These are phyloP conservation scores for Callyntrura guangdongensis DNA, from an alignment of 2,888 invertebrate genomes.

Conservation along the genomic window DNA sequence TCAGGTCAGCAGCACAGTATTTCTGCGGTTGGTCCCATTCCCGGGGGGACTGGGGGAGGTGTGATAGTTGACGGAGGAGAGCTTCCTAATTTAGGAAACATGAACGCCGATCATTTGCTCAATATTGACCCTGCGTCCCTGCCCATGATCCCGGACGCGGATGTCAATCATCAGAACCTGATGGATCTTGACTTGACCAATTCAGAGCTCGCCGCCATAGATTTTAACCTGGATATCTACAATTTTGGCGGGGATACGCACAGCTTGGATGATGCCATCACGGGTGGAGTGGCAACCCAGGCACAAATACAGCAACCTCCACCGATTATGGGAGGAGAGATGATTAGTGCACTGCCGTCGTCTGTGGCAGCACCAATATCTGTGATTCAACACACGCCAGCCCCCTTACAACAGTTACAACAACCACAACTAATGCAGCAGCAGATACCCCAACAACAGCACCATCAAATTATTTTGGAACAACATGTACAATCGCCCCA, in stretches of 20 bases:
- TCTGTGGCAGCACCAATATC: neutral
- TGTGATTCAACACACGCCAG: constrained; percentile 8
- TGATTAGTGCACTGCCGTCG: neutral
- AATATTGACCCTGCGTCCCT: constrained; percentile 64
- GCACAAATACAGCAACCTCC: no score
- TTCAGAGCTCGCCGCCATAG: constrained; percentile 77
- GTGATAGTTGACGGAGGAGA: no score
- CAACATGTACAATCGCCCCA: no score
- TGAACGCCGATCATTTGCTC: constrained; percentile 65
- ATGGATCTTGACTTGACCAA: constrained; percentile 74
- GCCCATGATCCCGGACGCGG: constrained; percentile 59
- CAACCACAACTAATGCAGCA: neutral
- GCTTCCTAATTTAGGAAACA: constrained; percentile 21
- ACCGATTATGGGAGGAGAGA: neutral
- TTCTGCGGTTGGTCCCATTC: neutral
- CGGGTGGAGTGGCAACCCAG: no score
- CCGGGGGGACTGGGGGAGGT: neutral
- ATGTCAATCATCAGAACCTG: constrained; percentile 14
- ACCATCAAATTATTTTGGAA: no score
- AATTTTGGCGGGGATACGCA: constrained; percentile 77
- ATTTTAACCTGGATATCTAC: constrained; percentile 83
- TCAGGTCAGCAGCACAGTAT: neutral
- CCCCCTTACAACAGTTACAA: neutral
- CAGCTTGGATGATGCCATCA: constrained; percentile 70
- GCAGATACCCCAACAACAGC: constrained; percentile 8